phyloP scores from a whole-genome alignment of 2,113 vertebrate species.

The Myotis brandtii region DNA sequence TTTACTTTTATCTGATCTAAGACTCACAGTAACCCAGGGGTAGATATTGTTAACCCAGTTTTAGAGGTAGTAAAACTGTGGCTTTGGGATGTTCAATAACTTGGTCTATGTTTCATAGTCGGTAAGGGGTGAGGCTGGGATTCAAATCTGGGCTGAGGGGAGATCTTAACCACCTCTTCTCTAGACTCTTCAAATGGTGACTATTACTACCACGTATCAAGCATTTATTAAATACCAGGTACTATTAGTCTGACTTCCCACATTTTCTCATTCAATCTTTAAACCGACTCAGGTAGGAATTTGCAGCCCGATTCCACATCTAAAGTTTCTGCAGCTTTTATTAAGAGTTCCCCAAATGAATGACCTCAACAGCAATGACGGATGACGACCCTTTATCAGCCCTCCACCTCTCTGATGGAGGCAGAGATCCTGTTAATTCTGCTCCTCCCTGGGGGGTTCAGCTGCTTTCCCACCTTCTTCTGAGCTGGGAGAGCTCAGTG shows the following conservation, averaged over 20 bases:
- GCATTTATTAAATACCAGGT: background rate
- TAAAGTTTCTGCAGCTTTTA: background rate
- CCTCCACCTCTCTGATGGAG: background rate
- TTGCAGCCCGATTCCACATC: background rate
- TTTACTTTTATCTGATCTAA: constrained; percentile 21
- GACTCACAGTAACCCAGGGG: background rate
- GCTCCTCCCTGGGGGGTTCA: accelerated
- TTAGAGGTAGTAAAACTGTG: background rate
- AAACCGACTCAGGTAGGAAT: background rate
- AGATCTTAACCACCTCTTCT: background rate
- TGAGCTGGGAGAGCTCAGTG: background rate
- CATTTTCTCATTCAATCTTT: background rate
- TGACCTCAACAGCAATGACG: too few relatives aligned
- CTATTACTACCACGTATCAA: background rate
- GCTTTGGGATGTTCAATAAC: background rate
- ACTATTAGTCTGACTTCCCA: background rate
- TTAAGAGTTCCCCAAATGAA: background rate
- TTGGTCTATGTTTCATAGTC: background rate
- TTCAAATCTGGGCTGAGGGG: background rate
- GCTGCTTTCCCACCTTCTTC: background rate
- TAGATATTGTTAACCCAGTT: background rate
- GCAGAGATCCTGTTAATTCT: background rate
- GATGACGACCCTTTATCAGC: background rate
- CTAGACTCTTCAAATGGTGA: background rate
- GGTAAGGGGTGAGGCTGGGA: background rate